Evolutionary conservation across 1,140 invertebrate species (phyloP).

Genomic region (Anadara kagoshimensis): DNA sequence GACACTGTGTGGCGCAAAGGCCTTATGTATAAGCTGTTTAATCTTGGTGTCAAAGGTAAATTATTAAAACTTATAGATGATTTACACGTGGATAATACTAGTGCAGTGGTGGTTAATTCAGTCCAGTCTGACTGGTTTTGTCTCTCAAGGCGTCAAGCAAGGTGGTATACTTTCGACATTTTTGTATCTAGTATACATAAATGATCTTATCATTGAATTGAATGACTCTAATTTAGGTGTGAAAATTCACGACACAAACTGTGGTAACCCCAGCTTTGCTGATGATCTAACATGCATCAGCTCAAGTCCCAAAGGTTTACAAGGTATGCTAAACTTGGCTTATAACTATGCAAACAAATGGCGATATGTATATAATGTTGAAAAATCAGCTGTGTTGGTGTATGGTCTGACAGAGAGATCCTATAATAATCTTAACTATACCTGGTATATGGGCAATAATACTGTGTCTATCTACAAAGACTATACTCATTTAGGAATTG

Average conservation of each 20-base stretch:
- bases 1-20: no score
- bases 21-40: no score
- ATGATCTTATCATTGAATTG: neutral
- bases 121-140: no score
- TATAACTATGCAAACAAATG: neutral
- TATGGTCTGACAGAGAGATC: neutral
- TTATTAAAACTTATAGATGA: no score
- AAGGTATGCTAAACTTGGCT: neutral
- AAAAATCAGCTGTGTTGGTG: neutral
- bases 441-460: neutral
- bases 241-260: neutral
- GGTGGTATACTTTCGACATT: neutral
- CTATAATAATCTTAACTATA: neutral
- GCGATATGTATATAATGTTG: neutral
- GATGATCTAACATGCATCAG: neutral
- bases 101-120: no score
- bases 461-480: neutral
- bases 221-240: neutral
- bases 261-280: slow-evolving; percentile 7
- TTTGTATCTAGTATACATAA: neutral
- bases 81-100: no score
- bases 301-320: neutral
- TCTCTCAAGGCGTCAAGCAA: no score
- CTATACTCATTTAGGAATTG: neutral
- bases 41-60: no score